Percentiles rank a stretch among this genome's conserved stretches.
Conservation (phyloP, 1,140 invertebrate species). For the Plutomurus gul region DNA sequence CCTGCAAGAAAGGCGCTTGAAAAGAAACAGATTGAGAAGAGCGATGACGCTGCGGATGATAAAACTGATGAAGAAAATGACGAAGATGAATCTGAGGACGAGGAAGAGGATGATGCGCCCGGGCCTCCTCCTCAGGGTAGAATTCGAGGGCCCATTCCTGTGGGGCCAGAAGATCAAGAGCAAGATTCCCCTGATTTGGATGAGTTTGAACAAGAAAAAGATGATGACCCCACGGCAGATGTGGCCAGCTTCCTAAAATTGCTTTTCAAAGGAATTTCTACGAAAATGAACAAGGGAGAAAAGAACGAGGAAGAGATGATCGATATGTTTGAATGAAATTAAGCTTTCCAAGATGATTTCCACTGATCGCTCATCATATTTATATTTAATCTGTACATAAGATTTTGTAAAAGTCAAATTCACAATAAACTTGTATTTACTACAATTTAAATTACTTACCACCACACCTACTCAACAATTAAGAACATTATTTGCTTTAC, state of each 20-base stretch:
- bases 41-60: background rate
- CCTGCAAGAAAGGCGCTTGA: background rate
- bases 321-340: conserved; percentile 31
- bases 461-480: no score
- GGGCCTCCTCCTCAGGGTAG: background rate
- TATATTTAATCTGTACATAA: no score
- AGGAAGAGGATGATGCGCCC: background rate
- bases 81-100: background rate
- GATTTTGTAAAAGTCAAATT: no score
- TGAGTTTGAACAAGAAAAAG: conserved; percentile 27
- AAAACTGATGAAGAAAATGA: conserved; percentile 16
- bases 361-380: no score
- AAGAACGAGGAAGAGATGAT: conserved; percentile 25
- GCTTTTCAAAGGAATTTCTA: conserved; percentile 36
- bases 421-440: no score
- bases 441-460: no score
- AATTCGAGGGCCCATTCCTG: background rate
- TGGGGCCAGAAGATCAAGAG: background rate
- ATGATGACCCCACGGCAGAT: conserved; percentile 30
- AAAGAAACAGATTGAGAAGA: background rate
- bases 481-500: no score
- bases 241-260: conserved; percentile 42
- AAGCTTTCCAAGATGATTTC: no score
- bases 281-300: background rate
- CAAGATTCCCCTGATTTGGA: background rate